A percentile compares a stretch with the other conserved stretches of the same genome.
These are phyloP conservation scores for Euplagia quadripunctaria DNA, from an alignment of 2,888 invertebrate species.

Conservation along the genomic window DNA sequence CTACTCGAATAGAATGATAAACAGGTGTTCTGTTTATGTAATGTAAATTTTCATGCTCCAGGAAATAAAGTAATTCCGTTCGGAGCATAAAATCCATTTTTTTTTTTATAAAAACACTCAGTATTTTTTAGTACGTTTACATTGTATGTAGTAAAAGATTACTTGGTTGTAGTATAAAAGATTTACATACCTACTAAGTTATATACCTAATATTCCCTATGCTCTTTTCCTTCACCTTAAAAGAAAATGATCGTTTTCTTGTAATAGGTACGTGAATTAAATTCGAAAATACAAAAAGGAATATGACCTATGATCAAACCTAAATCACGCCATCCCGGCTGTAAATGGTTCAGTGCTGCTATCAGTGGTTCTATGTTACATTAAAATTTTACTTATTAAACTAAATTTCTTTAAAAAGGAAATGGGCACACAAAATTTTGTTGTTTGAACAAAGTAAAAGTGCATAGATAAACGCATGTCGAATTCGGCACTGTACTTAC, in stretches of 20 bases:
- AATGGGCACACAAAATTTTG: not conserved
- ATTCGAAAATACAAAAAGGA: no score
- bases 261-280: no score
- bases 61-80: not conserved
- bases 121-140: not conserved
- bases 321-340: not conserved
- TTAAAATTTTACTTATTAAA: no score
- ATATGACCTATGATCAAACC: no score
- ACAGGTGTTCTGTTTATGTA: not conserved
- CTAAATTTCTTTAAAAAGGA: not conserved
- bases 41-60: not conserved
- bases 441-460: constrained; percentile 27
- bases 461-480: constrained; percentile 51
- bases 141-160: no score
- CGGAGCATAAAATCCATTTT: not conserved
- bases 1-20: constrained; percentile 19
- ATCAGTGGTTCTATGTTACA: no score
- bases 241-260: not conserved
- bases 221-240: not conserved
- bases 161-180: no score
- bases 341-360: no score
- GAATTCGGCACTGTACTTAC: constrained; percentile 81
- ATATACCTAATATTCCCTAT: no score
- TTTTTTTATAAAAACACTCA: not conserved
- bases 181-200: no score